Base-by-base conservation (phyloP, 2,888 invertebrate species). In the Drosophila kanekoi region DNA sequence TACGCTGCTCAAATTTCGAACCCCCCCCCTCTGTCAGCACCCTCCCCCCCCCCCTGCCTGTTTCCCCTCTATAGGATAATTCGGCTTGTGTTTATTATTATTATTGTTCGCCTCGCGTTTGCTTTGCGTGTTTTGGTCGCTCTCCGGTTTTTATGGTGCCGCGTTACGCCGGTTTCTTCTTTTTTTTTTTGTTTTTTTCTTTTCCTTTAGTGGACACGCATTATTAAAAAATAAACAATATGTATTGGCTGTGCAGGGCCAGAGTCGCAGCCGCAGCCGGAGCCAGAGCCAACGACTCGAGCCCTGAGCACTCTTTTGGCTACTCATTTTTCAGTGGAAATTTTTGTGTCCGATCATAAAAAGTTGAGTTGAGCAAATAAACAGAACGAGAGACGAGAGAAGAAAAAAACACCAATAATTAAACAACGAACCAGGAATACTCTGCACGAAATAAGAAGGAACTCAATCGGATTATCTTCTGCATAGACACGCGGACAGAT, bases 171-270 rank as follows among this genome's bases (percentile, higher is more conserved):
- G 71, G 56, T 61, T 64, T 69, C 67, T 64, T 75, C 16, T 4
- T 40, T 28, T 16, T 28, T 1, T 40, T 52, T 71, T 68, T 60
- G n/a, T n/a, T 18, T 4, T 40, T 32, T 16, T 28, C 0, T 40
- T 41, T 69, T 66, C 57, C 72, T 84, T 86, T 80, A 87, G 87
- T 87, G 87, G 87, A 87, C 85, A 87, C 87, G 87, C 87, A 87
- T 87, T 87, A 87, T 87, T 88, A 81, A 87, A 83, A 83, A 87
- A 87, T 88, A 87, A 85, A 87, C 87, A 88, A 88, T 82, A 79
- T 76, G 74, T 77, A 75, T 74, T 78, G 71, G 77, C 66, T 63
- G 57, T 52, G 67, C 63, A 66, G 61, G 23, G 38, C 9, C 23
- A 35, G 32, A 44, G 33, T 11, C 38, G 4, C 14, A 48, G 32